Evolutionary conservation across 2,113 vertebrate genomes (phyloP).

Genomic region (Acinonyx jubatus): DNA sequence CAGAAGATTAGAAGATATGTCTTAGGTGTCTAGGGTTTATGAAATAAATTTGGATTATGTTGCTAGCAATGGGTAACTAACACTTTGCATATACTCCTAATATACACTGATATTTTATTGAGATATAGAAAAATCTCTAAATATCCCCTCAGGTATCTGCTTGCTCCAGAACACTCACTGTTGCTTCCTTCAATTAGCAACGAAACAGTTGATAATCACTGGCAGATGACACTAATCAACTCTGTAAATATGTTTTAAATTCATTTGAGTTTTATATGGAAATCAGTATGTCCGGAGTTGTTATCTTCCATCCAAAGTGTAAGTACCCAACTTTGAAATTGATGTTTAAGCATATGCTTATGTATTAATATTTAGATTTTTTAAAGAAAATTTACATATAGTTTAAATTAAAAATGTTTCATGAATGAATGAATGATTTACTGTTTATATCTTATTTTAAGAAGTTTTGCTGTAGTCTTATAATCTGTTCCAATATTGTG

Average conservation of each 20-base stretch:
- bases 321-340: neutral
- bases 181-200: neutral
- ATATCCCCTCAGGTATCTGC: neutral
- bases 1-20: neutral
- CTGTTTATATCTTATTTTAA: neutral
- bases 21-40: neutral
- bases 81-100: neutral
- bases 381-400: neutral
- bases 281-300: neutral
- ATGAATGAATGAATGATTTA: neutral
- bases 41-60: neutral
- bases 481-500: neutral
- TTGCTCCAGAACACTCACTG: neutral
- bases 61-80: neutral
- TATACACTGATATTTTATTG: neutral
- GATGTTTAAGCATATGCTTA: neutral
- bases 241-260: neutral
- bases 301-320: neutral
- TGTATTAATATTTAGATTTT: neutral
- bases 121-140: neutral
- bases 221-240: neutral
- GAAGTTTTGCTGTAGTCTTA: neutral
- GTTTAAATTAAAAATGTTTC: neutral
- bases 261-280: neutral
- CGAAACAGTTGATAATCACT: neutral